Evolutionary conservation across 2,113 vertebrate species (phyloP), one percentile per base, ranked within the genome.

Genomic region (Calidris pugnax): DNA sequence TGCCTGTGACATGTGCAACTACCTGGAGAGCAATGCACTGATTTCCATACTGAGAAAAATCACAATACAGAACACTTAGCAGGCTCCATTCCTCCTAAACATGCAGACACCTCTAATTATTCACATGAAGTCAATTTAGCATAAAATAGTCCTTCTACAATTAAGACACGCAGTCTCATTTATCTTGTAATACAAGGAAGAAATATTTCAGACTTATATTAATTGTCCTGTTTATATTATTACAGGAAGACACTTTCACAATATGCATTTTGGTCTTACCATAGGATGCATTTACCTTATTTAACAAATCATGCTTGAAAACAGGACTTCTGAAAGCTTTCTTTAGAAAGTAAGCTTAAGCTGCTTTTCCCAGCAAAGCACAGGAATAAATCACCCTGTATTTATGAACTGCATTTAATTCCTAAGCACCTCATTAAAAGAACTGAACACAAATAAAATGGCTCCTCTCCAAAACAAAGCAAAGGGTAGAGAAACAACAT

Each of bases 381-480:
- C 48, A 69, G 62, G 74, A 95, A 94, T 97, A 96, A 96, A 95
- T 97, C 84, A 91, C 53, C 71, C 82, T 76, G 91, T 91, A 94
- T 97, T 97, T 96, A 97, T 89, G 89, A 96, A 96, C 80, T 85
- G 62, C 77, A 79, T 92, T 95, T 96, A 97, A 89, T 94, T 91
- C 94, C 91, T 91, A 93, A 96, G 93, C 81, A 96, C 84, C 95
- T 97, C 95, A 91, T 96, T 96, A 97, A 95, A 95, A 67, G 87
- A 89, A 69, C 20, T 18, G 81, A 95, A 56, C 82, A 73, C 2
- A 10, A 96, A 96, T 91, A 87, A 93, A 96, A 95, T 91, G 77
- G 78, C 87, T 95, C 88, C 89, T 85, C 87, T 97, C 93, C 94
- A 91, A 95, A 97, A 94, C 81, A 95, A 96, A 95, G 91, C 66